phyloP scores from a whole-genome alignment of 2,113 vertebrate species.

The Chionodraco myersi region DNA sequence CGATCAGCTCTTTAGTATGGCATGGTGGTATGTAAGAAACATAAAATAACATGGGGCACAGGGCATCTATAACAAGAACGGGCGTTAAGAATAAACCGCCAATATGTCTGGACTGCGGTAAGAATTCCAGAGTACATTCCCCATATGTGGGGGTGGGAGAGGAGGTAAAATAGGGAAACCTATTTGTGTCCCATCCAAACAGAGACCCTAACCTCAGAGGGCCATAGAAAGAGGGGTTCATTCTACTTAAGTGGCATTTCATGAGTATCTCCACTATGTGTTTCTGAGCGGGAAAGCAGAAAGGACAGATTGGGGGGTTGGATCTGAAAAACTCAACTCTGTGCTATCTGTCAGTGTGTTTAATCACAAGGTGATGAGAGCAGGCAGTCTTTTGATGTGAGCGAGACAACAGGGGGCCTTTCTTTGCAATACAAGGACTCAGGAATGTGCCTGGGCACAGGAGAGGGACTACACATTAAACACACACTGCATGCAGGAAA shows the following conservation, averaged over 20 bases:
- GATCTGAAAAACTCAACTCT: background rate
- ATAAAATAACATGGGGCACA: slow-evolving; percentile 65
- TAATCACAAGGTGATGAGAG: slow-evolving; percentile 75
- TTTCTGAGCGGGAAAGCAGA: slow-evolving; percentile 2
- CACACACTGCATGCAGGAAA: slow-evolving; percentile 39
- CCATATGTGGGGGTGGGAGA: slow-evolving; percentile 55
- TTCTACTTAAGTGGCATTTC: slow-evolving; percentile 12
- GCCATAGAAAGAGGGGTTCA: slow-evolving; percentile 1
- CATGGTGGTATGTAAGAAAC: slow-evolving; percentile 56
- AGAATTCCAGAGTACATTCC: slow-evolving; percentile 82
- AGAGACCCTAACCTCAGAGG: slow-evolving; percentile 34
- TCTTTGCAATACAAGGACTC: slow-evolving; percentile 48
- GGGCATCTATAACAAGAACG: slow-evolving; percentile 70
- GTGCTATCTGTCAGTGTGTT: slow-evolving; percentile 49
- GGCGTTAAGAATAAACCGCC: slow-evolving; percentile 80
- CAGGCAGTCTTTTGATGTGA: slow-evolving; percentile 55
- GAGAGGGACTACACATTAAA: slow-evolving; percentile 23
- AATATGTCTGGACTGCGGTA: slow-evolving; percentile 76
- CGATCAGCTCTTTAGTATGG: slow-evolving; percentile 63
- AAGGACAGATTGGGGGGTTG: background rate
- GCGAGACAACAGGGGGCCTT: slow-evolving; percentile 65
- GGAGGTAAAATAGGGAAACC: slow-evolving; percentile 63
- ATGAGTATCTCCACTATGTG: background rate
- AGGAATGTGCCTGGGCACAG: slow-evolving; percentile 57
- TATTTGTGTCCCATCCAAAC: slow-evolving; percentile 74